Base-by-base conservation (phyloP, 2,888 invertebrate genomes). In the Conistra vaccinii region DNA sequence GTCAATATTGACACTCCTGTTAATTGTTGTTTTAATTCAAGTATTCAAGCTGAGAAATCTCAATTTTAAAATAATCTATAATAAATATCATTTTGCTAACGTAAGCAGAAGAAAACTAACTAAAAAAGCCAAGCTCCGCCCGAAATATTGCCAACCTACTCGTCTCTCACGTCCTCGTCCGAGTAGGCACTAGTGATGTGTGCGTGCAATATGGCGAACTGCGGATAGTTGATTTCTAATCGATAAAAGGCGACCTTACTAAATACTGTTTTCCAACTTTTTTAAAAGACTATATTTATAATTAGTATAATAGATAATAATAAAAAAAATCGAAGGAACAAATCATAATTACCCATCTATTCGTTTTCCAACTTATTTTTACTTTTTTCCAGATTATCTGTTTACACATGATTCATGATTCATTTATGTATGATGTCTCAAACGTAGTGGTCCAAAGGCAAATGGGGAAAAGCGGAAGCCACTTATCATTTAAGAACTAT, bases 1-100 rank as follows among this genome's bases (percentile, higher is more conserved):
- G 95, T 95, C 95, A 95, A 94, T 95, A 94, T 93, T 94, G 92
- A 92, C 92, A 92, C 90, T 85, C 80, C 85, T 81, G 82, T 79
- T 85, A 76, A 81, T 75, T 81, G 63, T 73, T 81, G 83, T 84
- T 87, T 72, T 89, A 86, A 84, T 87, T 76, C 76, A 85, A 81
- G 71, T 78, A 80, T 75, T 81, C 83, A 68, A 66, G 76, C 67
- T 73, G 77, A 72, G 80, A 81, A 84, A 81, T 70, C 77, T 76
- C 76, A 69, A 45, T 74, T 78, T 80, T 81, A 81, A 69, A 80
- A 80, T 45, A 63, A 78, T 74, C 81, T 86, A 72, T 77, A 81
- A 29, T 75, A 80, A 73, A 70, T 80, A 86, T 79, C 92, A 92
- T 92, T 88, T 90, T 92, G 91, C 32, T 87, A 85, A 74, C 69